These are phyloP conservation scores for Beaufortia kweichowensis DNA, from an alignment of 2,113 vertebrate genomes.

Conservation along the genomic window DNA sequence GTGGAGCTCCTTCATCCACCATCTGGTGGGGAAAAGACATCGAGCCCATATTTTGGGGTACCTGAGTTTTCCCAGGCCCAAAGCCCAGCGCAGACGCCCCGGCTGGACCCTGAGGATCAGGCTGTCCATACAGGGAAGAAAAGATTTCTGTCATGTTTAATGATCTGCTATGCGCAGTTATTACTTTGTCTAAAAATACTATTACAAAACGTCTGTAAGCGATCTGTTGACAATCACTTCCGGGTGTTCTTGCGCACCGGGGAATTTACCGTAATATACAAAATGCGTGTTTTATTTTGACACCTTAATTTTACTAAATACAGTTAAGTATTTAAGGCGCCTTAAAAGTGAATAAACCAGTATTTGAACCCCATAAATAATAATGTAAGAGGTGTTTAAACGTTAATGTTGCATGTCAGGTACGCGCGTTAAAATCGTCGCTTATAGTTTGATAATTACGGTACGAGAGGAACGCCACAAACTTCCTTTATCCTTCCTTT, in stretches of 20 bases:
- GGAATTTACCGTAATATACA: constrained; percentile 9
- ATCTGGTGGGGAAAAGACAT: constrained; percentile 73
- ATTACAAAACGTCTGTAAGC: neutral
- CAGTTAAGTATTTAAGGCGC: neutral
- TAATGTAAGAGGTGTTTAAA: neutral
- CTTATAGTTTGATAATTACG: neutral
- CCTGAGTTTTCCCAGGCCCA: constrained; percentile 81
- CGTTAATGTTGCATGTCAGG: neutral
- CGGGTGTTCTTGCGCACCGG: neutral
- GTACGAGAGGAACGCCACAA: neutral
- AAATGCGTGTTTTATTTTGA: neutral
- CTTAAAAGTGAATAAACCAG: neutral
- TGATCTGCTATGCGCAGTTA: neutral
- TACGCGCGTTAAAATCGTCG: constrained; percentile 1
- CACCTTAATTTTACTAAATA: neutral
- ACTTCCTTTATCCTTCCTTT: constrained; percentile 15
- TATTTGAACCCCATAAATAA: neutral
- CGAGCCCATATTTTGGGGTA: constrained; percentile 72
- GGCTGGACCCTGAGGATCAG: constrained; percentile 80
- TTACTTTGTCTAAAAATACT: neutral
- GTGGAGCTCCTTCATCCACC: constrained; percentile 75
- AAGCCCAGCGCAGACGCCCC: constrained; percentile 79
- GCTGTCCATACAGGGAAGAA: constrained; percentile 83
- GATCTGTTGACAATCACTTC: constrained; percentile 28
- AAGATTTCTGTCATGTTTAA: constrained; percentile 85